Evolutionary conservation across 2,888 invertebrate genomes (phyloP), one percentile per base, ranked within the genome.

Genomic region (Odontocolon sp.): DNA sequence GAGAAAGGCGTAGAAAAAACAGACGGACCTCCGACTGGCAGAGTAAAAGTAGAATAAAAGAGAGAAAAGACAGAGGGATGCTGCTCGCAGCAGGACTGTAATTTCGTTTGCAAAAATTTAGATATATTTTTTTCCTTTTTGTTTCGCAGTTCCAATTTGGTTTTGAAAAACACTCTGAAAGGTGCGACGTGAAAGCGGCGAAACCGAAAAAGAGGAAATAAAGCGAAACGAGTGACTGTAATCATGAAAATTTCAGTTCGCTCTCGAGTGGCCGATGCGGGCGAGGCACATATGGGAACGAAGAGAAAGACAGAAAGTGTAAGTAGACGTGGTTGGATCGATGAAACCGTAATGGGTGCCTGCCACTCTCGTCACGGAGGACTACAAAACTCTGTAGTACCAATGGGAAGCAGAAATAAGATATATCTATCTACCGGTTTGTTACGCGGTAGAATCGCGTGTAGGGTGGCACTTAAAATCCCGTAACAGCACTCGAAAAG

Each of bases 311-410:
- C 38, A 23, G 59, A 54, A 28, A 42, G 21, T n/a, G 23, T 54
- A 38, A 52, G 61, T 42, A 59, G 31, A 61, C 52, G 63, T 40
- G 14, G 50, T 11, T 47, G 47, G 64, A 73, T 77, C 78, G 75
- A 78, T 81, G 78, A 78, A 78, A 81, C 73, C 47, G 69, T 77
- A 77, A 74, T 79, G 73, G 64, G 21, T 67, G 54, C 18, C 45
- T 47, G 73, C 77, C 47, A 59, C 66, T 74, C 69, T 75, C 75
- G 56, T 81, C 70, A 57, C 71, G 66, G 61, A 61, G 42, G 40
- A 31, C 61, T 66, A 73, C 61, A 74, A 78, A 78, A 74, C 59
- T 79, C 77, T 70, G 74, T 59, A 59, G 21, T 54, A 56, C 47
- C 21, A 31, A 18, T 3, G 26, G 36, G 52, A 33, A 2, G 2